These are phyloP conservation scores for Dipus sagitta DNA, from an alignment of 2,797 vertebrate species.

Conservation along the genomic window DNA sequence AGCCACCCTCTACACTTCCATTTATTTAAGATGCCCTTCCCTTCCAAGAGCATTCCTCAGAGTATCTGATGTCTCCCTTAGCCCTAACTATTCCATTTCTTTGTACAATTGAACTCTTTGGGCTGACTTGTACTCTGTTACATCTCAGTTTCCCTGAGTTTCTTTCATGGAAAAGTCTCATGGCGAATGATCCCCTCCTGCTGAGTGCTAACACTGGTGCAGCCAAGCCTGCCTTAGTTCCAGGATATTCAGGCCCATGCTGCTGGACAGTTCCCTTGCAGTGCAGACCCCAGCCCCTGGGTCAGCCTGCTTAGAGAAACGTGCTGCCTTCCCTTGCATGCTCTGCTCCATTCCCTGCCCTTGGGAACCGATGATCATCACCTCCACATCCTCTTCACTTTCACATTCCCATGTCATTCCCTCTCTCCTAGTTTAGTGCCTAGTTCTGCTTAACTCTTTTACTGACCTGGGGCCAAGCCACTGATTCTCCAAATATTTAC, in stretches of 20 bases:
- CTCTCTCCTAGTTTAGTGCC: conserved; percentile 1
- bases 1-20: background rate
- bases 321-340: background rate
- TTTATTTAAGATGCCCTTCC: conserved; percentile 43
- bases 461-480: conserved; percentile 92
- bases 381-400: background rate
- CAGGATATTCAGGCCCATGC: conserved; percentile 64
- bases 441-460: conserved; percentile 62
- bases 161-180: background rate
- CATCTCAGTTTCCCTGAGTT: conserved; percentile 36
- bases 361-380: background rate
- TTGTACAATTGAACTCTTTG: conserved; percentile 33
- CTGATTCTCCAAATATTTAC: conserved; percentile 96
- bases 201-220: background rate
- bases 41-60: background rate
- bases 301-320: background rate
- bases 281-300: background rate
- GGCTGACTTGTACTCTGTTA: conserved; percentile 20
- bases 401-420: conserved; percentile 9
- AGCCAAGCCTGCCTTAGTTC: conserved; percentile 7
- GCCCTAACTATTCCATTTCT: background rate
- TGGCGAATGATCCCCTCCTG: conserved; percentile 42
- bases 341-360: background rate
- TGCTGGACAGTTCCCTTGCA: conserved; percentile 80
- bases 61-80: background rate